A percentile compares a stretch with the other conserved stretches of the same genome.
Conservation (phyloP, 2,888 invertebrate genomes). For the Heterodera filipjevi region DNA sequence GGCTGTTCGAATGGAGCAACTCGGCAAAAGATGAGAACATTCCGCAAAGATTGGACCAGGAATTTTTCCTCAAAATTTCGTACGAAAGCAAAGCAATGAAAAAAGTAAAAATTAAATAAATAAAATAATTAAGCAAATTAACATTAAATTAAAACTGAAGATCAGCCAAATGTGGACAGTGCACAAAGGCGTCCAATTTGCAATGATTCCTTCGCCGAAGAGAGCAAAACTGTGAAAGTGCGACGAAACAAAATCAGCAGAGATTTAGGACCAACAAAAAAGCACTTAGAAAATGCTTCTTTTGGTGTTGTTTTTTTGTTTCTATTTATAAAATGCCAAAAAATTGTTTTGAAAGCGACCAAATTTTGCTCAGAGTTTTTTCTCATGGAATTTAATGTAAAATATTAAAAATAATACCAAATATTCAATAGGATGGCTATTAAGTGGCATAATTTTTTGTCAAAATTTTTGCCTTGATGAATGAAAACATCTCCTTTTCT, state of each 20-base stretch:
- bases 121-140: not conserved
- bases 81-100: not conserved
- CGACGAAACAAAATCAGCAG: not conserved
- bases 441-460: too few relatives aligned
- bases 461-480: too few relatives aligned
- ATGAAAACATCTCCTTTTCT: too few relatives aligned
- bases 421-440: too few relatives aligned
- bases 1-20: not conserved
- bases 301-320: too few relatives aligned
- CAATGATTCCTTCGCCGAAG: not conserved
- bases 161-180: not conserved
- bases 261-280: not conserved
- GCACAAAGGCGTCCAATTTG: conserved; percentile 1
- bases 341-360: too few relatives aligned
- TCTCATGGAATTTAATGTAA: too few relatives aligned
- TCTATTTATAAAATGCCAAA: too few relatives aligned
- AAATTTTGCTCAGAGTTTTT: too few relatives aligned
- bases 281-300: too few relatives aligned
- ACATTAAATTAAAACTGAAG: not conserved
- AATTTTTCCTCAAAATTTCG: conserved; percentile 1
- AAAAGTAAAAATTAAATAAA: not conserved
- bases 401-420: too few relatives aligned
- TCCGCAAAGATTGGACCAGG: not conserved
- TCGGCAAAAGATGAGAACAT: too few relatives aligned
- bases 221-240: not conserved